A percentile compares a stretch with the other conserved stretches of the same genome.
phyloP scores from a whole-genome alignment of 2,113 vertebrate genomes.

The Alethe diademata region DNA sequence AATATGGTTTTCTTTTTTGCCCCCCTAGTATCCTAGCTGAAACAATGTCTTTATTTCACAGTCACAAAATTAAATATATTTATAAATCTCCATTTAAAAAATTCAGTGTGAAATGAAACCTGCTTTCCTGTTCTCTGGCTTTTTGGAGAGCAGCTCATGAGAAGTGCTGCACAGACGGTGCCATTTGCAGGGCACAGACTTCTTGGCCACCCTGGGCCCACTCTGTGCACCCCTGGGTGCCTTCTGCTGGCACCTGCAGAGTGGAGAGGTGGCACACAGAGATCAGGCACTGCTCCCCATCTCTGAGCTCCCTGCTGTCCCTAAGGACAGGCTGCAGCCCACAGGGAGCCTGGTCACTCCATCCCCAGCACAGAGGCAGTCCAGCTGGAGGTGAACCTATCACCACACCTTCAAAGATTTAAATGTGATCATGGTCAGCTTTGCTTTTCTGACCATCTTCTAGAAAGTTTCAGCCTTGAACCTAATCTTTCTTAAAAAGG shows the following conservation, averaged over 20 bases:
- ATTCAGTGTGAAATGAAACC: neutral
- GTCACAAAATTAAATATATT: neutral
- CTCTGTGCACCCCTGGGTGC: neutral
- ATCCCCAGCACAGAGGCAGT: neutral
- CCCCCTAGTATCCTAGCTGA: neutral
- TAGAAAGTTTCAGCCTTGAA: neutral
- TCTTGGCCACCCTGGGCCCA: neutral
- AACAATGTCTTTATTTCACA: neutral
- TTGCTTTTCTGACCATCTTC: neutral
- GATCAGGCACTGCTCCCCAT: neutral
- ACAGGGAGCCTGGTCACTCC: accelerated
- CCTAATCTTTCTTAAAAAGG: neutral
- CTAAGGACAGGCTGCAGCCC: neutral
- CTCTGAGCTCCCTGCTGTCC: neutral
- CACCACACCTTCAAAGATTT: neutral
- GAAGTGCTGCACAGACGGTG: neutral
- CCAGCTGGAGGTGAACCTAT: neutral
- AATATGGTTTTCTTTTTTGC: neutral
- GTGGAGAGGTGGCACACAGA: accelerated
- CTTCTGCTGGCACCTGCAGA: neutral
- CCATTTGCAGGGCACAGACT: neutral
- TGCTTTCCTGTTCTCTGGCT: neutral
- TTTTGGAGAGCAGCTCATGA: neutral
- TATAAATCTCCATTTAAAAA: neutral
- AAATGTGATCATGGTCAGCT: neutral